Conservation (phyloP, 2,888 invertebrate genomes). For the Rhagium mordax region DNA sequence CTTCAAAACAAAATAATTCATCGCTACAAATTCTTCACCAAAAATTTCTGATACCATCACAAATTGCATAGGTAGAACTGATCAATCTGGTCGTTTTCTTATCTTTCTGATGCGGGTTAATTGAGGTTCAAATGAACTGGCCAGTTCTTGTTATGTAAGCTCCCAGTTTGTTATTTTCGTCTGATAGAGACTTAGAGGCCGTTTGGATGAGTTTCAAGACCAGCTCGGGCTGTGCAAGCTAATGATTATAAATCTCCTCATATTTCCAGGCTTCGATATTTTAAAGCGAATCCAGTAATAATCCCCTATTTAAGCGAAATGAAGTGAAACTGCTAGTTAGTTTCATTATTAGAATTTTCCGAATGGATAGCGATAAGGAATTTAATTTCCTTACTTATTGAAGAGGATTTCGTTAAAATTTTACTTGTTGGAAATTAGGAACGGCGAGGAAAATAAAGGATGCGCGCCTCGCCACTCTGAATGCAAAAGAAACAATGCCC, state of each 20-base stretch:
- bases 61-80: too few relatives aligned
- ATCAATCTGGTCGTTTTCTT: too few relatives aligned
- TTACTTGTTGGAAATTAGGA: constrained; percentile 6
- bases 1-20: too few relatives aligned
- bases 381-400: constrained; percentile 32
- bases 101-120: too few relatives aligned
- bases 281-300: not conserved
- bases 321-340: constrained; percentile 2
- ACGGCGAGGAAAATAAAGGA: not conserved
- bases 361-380: constrained; percentile 26
- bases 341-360: constrained; percentile 32
- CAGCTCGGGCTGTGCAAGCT: too few relatives aligned
- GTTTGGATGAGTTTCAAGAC: too few relatives aligned
- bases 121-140: too few relatives aligned
- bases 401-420: constrained; percentile 28
- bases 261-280: not conserved
- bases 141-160: too few relatives aligned
- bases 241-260: not conserved
- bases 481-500: constrained; percentile 2
- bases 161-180: too few relatives aligned
- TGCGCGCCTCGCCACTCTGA: not conserved
- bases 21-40: too few relatives aligned
- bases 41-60: too few relatives aligned
- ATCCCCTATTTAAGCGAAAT: not conserved
- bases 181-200: too few relatives aligned